Percentiles rank a stretch among this genome's conserved stretches.
phyloP scores from a whole-genome alignment of 2,797 vertebrate genomes.

The Pelochelys cantorii region DNA sequence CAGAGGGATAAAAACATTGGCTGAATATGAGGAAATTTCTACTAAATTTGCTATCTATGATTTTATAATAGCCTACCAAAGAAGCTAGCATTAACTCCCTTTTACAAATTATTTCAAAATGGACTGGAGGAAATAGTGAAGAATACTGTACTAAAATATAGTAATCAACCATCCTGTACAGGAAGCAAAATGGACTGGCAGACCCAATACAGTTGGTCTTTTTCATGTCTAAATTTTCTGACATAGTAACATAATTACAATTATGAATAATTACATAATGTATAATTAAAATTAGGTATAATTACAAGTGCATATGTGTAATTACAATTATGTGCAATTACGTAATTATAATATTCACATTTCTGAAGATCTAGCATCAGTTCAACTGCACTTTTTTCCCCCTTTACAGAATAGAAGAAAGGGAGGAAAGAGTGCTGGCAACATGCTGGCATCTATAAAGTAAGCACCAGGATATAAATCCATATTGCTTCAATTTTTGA shows the following conservation, averaged over 20 bases:
- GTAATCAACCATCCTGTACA: neutral
- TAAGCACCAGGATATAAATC: neutral
- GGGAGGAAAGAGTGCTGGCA: neutral
- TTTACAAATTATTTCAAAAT: neutral
- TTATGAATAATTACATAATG: conserved; percentile 72
- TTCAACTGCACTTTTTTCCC: conserved; percentile 33
- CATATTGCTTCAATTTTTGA: neutral
- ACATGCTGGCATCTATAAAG: neutral
- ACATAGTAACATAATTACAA: conserved; percentile 71
- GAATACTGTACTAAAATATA: neutral
- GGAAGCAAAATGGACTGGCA: neutral
- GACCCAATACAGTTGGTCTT: conserved; percentile 25
- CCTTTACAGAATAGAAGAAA: conserved; percentile 14
- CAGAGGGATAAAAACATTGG: neutral
- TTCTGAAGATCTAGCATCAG: conserved; percentile 58
- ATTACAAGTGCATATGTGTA: conserved; percentile 71
- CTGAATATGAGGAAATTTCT: neutral
- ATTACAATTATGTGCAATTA: conserved; percentile 76
- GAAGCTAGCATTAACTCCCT: neutral
- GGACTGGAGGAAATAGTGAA: neutral
- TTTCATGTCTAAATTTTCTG: conserved; percentile 61
- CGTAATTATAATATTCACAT: conserved; percentile 74
- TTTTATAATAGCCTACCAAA: neutral
- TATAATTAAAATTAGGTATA: conserved; percentile 75
- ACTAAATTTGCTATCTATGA: neutral